Evolutionary conservation across 2,888 invertebrate genomes (phyloP).

Genomic region (Ernsta delagoae): DNA sequence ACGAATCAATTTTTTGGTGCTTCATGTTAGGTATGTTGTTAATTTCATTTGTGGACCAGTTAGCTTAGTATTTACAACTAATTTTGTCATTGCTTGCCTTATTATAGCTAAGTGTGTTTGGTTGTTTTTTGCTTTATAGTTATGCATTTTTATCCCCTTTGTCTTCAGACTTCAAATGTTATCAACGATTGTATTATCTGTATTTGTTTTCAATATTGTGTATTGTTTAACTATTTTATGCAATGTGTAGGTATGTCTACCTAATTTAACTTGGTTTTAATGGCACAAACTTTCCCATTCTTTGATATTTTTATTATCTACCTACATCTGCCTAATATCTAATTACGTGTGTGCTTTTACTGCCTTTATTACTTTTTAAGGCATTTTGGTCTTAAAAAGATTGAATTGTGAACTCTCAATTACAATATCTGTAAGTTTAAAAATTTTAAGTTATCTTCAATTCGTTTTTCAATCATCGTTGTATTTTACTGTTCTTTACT

Average conservation of each 20-base stretch:
- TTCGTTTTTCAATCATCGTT: background rate
- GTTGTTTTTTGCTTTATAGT: slow-evolving; percentile 13
- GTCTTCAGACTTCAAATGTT: too few species aligned
- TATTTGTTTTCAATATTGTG: too few species aligned
- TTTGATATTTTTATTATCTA: background rate
- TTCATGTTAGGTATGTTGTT: background rate
- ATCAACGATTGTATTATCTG: too few species aligned
- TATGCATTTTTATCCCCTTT: background rate
- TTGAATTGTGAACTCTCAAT: background rate
- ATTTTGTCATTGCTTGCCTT: slow-evolving; percentile 9
- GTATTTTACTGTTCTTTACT: background rate
- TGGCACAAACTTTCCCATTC: background rate
- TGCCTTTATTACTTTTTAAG: background rate
- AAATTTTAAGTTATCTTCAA: background rate
- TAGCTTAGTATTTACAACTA: background rate
- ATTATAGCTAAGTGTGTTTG: slow-evolving; percentile 9
- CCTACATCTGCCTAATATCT: too few species aligned
- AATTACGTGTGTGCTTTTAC: background rate
- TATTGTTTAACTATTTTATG: too few species aligned
- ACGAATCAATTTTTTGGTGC: slow-evolving; percentile 10
- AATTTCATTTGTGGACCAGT: slow-evolving; percentile 1
- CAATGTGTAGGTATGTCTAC: too few species aligned
- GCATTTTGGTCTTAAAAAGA: too few species aligned
- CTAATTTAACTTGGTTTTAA: too few species aligned
- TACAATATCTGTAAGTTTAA: background rate